A percentile compares a stretch with the other conserved stretches of the same genome.
These are phyloP conservation scores for Stomatorhinus walkeri DNA, from an alignment of 2,797 vertebrate species.

Conservation along the genomic window DNA sequence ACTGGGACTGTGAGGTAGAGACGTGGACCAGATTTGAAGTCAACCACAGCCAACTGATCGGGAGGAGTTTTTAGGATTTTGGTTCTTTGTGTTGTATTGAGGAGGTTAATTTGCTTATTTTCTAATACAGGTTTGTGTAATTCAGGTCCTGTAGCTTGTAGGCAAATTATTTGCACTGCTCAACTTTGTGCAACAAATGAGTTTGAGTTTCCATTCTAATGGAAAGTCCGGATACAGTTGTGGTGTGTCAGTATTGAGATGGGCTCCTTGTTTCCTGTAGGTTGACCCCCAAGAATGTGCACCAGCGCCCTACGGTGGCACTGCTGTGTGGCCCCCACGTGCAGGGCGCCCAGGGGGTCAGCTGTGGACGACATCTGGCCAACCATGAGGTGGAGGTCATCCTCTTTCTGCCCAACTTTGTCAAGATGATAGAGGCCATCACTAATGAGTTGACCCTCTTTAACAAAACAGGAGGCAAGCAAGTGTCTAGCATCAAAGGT, in stretches of 20 bases:
- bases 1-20: background rate
- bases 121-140: background rate
- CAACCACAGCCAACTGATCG: background rate
- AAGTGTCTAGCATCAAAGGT: conserved; percentile 94
- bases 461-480: conserved; percentile 81
- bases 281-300: conserved; percentile 92
- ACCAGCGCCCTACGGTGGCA: conserved; percentile 91
- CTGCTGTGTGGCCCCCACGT: conserved; percentile 89
- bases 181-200: background rate
- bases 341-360: conserved; percentile 96
- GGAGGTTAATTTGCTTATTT: background rate
- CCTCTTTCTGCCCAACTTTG: conserved; percentile 92
- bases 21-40: background rate
- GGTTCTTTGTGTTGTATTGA: background rate
- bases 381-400: conserved; percentile 94
- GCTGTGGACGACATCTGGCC: conserved; percentile 90
- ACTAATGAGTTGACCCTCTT: conserved; percentile 87
- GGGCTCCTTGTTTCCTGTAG: conserved; percentile 48
- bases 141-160: background rate
- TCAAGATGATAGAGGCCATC: conserved; percentile 93
- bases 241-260: background rate
- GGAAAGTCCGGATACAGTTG: background rate
- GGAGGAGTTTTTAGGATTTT: background rate
- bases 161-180: background rate
- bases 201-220: background rate